Evolutionary conservation across 2,888 invertebrate species (phyloP).

Genomic region (Sminthurinus aureus): DNA sequence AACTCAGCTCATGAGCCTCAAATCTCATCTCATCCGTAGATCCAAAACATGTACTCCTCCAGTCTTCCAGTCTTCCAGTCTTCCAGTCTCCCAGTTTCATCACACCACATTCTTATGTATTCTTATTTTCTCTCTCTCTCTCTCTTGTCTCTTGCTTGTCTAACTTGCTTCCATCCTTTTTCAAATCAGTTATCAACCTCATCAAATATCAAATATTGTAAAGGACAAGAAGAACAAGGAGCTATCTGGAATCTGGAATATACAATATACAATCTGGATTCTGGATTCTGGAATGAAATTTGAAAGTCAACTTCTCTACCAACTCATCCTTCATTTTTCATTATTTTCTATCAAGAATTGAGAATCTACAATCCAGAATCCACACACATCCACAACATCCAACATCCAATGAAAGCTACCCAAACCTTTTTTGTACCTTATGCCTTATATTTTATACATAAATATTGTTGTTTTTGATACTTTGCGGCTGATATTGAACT

Average conservation of each 20-base stretch:
- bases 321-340: no score
- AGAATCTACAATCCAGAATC: no score
- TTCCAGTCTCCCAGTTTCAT: conserved; percentile 10
- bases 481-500: no score
- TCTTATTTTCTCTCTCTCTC: conserved; percentile 25
- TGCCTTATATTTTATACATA: no score
- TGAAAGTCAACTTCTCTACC: no score
- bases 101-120: conserved; percentile 33
- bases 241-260: no score
- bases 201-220: neutral
- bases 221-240: no score
- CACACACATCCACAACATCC: no score
- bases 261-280: neutral
- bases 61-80: neutral
- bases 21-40: conserved; percentile 21
- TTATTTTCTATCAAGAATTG: neutral
- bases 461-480: no score
- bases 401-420: no score
- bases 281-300: no score
- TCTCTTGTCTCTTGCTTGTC: conserved; percentile 3
- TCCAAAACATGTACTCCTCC: neutral
- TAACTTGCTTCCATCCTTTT: neutral
- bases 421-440: no score
- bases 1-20: conserved; percentile 6
- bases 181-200: neutral